Evolutionary conservation across 2,113 vertebrate species (phyloP).

Genomic region (Dromiciops gliroides): DNA sequence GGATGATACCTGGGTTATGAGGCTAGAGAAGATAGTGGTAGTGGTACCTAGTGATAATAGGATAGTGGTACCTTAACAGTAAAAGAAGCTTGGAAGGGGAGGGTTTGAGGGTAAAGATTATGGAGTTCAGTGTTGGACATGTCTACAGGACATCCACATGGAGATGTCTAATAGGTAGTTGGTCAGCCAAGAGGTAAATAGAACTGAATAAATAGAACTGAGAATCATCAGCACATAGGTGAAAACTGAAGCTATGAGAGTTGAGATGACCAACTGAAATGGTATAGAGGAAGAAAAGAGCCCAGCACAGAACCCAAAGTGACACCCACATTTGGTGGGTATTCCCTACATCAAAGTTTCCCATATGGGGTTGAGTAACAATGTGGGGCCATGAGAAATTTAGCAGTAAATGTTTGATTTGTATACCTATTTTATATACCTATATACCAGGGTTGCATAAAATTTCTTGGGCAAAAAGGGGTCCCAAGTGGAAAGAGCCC

Average conservation of each 20-base stretch:
- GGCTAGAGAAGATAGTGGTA: background rate
- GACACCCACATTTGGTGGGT: background rate
- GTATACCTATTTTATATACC: no score
- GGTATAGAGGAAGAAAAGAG: background rate
- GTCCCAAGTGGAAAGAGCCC: no score
- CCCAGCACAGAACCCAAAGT: background rate
- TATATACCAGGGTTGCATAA: no score
- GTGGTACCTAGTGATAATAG: no score
- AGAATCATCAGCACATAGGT: background rate
- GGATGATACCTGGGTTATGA: background rate
- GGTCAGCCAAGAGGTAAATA: background rate
- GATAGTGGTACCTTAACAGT: background rate
- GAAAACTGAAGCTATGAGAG: background rate
- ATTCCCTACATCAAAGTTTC: no score
- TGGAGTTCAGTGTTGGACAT: background rate
- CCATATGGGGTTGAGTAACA: no score
- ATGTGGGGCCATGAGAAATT: no score
- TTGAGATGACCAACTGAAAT: background rate
- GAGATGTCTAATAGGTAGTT: background rate
- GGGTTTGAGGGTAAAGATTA: background rate
- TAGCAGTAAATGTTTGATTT: no score
- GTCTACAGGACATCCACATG: background rate
- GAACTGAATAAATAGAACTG: background rate
- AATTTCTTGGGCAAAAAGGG: no score
- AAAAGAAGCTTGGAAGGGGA: background rate